phyloP scores from a whole-genome alignment of 2,888 invertebrate genomes.

The Ceraclea dissimilis region DNA sequence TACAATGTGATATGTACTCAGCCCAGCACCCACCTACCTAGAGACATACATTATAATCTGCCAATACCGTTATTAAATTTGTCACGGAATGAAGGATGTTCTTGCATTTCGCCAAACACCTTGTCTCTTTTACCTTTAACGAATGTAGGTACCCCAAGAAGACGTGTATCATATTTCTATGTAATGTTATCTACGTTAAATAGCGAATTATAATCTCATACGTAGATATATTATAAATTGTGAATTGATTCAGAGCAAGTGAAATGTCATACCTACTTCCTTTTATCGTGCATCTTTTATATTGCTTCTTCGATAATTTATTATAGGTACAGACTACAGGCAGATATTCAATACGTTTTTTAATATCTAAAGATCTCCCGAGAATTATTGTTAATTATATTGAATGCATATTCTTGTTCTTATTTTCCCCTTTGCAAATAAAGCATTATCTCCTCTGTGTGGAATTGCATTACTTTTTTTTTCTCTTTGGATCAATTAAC shows the following conservation, averaged over 20 bases:
- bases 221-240: no score
- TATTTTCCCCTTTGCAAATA: background rate
- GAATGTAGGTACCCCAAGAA: no score
- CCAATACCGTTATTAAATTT: conserved; percentile 9
- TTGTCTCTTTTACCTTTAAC: background rate
- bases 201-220: no score
- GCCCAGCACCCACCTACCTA: conserved; percentile 1
- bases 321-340: no score
- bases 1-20: background rate
- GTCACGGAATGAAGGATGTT: conserved; percentile 6
- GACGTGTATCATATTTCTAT: no score
- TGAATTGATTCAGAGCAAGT: no score
- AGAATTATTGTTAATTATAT: background rate
- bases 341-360: no score
- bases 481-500: conserved; percentile 15
- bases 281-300: no score
- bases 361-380: no score
- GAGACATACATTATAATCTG: background rate
- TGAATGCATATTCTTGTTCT: background rate
- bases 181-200: no score
- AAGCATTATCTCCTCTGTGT: background rate
- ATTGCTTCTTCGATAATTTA: no score
- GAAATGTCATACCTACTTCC: no score
- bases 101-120: background rate
- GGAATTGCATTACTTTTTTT: background rate